phyloP scores from a whole-genome alignment of 1,140 invertebrate species.

The Thalassaphorura encarpata region DNA sequence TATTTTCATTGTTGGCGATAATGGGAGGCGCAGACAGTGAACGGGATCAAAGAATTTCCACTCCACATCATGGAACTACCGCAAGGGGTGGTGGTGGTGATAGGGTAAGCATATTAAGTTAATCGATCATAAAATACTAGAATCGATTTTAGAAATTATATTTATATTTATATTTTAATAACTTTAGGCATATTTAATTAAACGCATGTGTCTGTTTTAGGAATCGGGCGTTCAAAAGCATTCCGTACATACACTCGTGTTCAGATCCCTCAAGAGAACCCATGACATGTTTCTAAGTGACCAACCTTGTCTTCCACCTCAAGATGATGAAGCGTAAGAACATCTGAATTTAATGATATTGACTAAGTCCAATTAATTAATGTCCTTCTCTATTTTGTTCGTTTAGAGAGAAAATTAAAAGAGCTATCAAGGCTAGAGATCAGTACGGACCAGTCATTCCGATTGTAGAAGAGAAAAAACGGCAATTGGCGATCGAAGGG shows the following conservation, averaged over 20 bases:
- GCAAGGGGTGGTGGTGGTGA: too few species aligned
- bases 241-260: conserved; percentile 92
- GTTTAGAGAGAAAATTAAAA: conserved; percentile 63
- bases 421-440: conserved; percentile 68
- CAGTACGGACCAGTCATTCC: conserved; percentile 80
- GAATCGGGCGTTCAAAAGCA: conserved; percentile 78
- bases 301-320: conserved; percentile 73
- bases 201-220: conserved; percentile 38
- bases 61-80: too few species aligned
- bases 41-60: too few species aligned
- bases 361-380: not conserved
- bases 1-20: too few species aligned
- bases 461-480: conserved; percentile 53
- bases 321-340: conserved; percentile 69
- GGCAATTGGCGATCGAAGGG: conserved; percentile 42
- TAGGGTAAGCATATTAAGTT: too few species aligned
- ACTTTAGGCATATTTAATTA: conserved; percentile 7
- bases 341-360: conserved; percentile 1
- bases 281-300: conserved; percentile 96
- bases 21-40: too few species aligned
- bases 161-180: too few species aligned
- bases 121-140: too few species aligned
- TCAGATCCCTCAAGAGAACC: conserved; percentile 90
- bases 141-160: too few species aligned
- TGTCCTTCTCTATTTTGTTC: not conserved